These are phyloP conservation scores for Oceanodroma leucorhoa DNA, from an alignment of 2,797 vertebrate species.

Conservation along the genomic window DNA sequence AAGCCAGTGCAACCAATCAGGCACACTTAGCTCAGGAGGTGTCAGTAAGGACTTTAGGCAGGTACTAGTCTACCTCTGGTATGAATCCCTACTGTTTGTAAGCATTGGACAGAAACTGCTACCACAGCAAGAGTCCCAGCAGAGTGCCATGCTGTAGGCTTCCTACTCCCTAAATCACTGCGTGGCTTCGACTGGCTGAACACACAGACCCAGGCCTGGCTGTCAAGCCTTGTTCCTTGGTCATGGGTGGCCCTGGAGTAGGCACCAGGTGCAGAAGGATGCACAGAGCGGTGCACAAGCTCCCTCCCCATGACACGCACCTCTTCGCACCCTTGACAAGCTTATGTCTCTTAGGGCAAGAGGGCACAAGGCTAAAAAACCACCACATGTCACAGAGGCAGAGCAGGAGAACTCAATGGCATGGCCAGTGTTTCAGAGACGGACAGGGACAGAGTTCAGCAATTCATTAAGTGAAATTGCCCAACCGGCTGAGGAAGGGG, in stretches of 20 bases:
- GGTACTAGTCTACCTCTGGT: not conserved
- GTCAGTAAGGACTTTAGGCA: not conserved
- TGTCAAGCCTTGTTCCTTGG: not conserved
- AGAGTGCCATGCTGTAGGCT: not conserved
- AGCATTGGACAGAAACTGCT: not conserved
- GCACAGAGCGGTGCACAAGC: fast-evolving
- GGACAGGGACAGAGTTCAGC: not conserved
- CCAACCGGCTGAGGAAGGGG: fast-evolving
- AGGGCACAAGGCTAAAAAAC: not conserved
- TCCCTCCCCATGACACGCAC: fast-evolving
- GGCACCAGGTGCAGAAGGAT: not conserved
- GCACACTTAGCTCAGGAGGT: not conserved
- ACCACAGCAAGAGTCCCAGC: not conserved
- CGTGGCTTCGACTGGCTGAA: not conserved
- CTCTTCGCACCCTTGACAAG: not conserved
- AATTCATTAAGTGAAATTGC: not conserved
- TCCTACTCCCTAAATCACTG: not conserved
- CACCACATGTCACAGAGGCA: not conserved
- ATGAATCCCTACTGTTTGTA: not conserved
- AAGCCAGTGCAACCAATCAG: not conserved
- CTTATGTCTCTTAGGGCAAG: not conserved
- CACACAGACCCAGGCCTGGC: not conserved
- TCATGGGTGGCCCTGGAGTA: not conserved
- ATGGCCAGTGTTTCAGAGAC: not conserved
- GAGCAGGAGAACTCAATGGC: not conserved